phyloP scores from a whole-genome alignment of 2,797 vertebrate species.

The Melanotaenia maccullochi region DNA sequence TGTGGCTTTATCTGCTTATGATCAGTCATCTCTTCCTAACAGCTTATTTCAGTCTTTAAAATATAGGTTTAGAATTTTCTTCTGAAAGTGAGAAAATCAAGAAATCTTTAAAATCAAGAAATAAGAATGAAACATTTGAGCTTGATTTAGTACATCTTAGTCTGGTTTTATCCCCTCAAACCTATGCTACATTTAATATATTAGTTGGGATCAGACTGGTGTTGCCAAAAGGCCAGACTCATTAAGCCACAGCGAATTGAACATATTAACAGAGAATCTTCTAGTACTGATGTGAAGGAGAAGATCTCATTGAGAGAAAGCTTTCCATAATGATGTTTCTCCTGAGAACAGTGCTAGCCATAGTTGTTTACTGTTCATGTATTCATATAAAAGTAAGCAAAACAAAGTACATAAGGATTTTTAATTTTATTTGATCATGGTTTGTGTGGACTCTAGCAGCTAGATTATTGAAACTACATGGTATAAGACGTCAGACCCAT shows the following conservation, averaged over 20 bases:
- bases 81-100: background rate
- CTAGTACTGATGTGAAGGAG: background rate
- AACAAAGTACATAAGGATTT: background rate
- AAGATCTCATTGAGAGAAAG: background rate
- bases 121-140: background rate
- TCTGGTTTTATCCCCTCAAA: background rate
- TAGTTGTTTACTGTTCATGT: constrained; percentile 26
- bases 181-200: background rate
- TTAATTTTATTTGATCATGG: background rate
- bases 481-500: background rate
- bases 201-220: background rate
- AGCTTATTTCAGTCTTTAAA: background rate
- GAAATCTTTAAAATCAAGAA: background rate
- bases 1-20: background rate
- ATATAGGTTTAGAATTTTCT: background rate
- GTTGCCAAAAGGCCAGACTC: background rate
- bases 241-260: background rate
- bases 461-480: background rate
- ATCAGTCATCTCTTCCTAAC: background rate
- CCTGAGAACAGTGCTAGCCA: background rate
- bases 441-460: constrained; percentile 13
- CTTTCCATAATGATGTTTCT: background rate
- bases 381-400: constrained; percentile 4
- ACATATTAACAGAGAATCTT: background rate
- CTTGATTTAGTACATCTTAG: background rate